Evolutionary conservation across 2,113 vertebrate genomes (phyloP).

Genomic region (Balaeniceps rex): DNA sequence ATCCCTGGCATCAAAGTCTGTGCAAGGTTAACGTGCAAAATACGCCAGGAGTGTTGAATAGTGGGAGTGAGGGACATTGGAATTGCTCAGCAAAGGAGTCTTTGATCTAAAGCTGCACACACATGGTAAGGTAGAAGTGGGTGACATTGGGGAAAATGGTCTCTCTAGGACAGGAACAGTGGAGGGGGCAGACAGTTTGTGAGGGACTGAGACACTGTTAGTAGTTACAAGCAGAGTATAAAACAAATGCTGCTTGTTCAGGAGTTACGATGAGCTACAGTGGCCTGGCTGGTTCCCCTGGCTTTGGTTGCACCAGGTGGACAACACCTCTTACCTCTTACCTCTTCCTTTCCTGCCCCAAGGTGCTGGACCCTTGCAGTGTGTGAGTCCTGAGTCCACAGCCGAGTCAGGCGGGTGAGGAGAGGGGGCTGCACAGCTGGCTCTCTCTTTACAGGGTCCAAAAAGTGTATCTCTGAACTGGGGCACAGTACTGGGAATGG

Average conservation of each 20-base stretch:
- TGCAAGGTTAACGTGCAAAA: background rate
- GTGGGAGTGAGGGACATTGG: background rate
- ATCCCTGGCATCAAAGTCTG: background rate
- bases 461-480: background rate
- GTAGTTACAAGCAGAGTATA: background rate
- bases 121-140: background rate
- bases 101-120: background rate
- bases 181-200: background rate
- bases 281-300: background rate
- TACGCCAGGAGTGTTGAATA: background rate
- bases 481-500: background rate
- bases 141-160: background rate
- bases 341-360: background rate
- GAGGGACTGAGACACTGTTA: background rate
- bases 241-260: background rate
- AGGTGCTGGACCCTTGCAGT: background rate
- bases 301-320: background rate
- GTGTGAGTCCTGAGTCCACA: background rate
- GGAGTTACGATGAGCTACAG: background rate
- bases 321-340: background rate
- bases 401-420: background rate
- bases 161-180: background rate
- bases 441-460: background rate
- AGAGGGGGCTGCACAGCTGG: background rate
- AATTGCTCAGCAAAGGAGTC: background rate